phyloP scores from a whole-genome alignment of 2,797 vertebrate species.

The Sebastes nivosus region DNA sequence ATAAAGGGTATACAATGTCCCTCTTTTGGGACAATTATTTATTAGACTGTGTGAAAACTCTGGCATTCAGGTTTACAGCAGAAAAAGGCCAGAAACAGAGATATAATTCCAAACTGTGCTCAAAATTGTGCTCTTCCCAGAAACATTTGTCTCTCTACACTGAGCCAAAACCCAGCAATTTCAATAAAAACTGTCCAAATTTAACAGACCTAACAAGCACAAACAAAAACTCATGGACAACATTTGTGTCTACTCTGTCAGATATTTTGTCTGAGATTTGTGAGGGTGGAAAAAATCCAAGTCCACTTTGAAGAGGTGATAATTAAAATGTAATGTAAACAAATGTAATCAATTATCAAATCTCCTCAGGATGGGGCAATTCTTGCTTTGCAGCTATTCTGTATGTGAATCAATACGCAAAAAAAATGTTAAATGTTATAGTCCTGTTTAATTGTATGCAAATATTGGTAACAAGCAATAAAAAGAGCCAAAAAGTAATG shows the following conservation, averaged over 20 bases:
- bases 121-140: background rate
- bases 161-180: background rate
- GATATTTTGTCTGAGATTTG: background rate
- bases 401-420: background rate
- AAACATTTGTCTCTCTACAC: background rate
- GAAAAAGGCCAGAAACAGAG: background rate
- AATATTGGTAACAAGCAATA: background rate
- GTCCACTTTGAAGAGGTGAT: background rate
- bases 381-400: background rate
- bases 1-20: slow-evolving; percentile 5
- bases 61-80: background rate
- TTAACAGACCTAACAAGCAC: background rate
- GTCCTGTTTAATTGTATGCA: background rate
- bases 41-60: background rate
- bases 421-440: background rate
- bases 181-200: background rate
- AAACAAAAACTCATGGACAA: background rate
- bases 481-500: background rate
- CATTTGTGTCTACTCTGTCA: background rate
- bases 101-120: background rate
- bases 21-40: slow-evolving; percentile 8
- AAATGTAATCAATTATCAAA: background rate
- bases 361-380: background rate
- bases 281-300: background rate
- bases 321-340: background rate